phyloP scores from a whole-genome alignment of 2,797 vertebrate genomes.

The Trachurus trachurus region DNA sequence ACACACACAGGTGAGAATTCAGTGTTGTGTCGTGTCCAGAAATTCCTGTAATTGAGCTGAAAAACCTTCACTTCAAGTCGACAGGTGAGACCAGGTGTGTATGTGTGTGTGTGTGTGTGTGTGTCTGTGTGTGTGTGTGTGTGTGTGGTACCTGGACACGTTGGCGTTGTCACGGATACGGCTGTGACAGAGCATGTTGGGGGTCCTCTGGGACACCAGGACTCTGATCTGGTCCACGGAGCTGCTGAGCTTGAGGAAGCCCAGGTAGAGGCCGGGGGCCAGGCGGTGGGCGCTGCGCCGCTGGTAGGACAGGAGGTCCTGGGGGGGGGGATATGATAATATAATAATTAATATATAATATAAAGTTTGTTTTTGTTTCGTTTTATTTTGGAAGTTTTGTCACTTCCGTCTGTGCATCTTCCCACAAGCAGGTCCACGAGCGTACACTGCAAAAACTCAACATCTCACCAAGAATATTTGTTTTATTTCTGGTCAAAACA shows the following conservation, averaged over 20 bases:
- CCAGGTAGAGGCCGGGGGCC: constrained; percentile 93
- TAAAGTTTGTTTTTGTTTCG: too few relatives aligned
- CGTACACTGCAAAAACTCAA: too few relatives aligned
- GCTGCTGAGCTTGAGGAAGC: constrained; percentile 97
- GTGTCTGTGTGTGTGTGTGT: neutral
- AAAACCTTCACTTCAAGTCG: constrained; percentile 23
- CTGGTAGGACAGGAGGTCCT: constrained; percentile 95
- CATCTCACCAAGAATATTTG: too few relatives aligned
- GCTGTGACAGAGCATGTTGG: constrained; percentile 94
- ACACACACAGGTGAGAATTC: neutral
- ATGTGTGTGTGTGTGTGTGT: neutral
- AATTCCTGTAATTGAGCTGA: constrained; percentile 56
- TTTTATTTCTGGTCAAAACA: too few relatives aligned
- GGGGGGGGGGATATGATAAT: too few relatives aligned
- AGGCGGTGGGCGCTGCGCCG: constrained; percentile 92
- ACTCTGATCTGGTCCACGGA: constrained; percentile 99
- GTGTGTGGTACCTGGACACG: constrained; percentile 69
- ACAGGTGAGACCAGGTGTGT: neutral
- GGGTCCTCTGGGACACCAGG: constrained; percentile 92
- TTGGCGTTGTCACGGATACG: constrained; percentile 92
- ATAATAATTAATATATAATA: too few relatives aligned
- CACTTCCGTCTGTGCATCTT: too few relatives aligned
- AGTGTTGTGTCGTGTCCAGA: too few relatives aligned
- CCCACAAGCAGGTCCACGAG: too few relatives aligned
- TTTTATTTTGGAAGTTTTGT: too few relatives aligned